Base-by-base conservation (phyloP, 2,888 invertebrate genomes). In the Leptopterna dolabrata region DNA sequence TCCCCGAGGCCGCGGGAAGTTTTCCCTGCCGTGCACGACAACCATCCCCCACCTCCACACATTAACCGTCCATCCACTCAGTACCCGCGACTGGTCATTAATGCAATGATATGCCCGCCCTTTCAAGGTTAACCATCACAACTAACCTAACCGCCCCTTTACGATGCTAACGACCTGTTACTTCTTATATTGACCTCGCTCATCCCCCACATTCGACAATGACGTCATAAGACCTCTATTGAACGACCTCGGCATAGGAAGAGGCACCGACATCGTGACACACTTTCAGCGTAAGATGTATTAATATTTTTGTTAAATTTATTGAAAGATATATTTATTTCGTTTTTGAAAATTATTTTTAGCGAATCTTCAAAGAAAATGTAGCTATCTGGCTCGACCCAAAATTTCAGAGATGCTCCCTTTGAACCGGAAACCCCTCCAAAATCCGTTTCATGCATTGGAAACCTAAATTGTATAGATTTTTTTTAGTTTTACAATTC, bases 91-190 rank as follows among this genome's bases (percentile, higher is more conserved):
- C 43, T 78, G 4, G 78, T 78, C 78, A 78, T 78, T 78, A 78
- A 45, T 45, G 78, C 78, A 76, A 43, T 24, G 41, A 9, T 76
- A 13, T 43, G 16, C 76, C 70, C 76, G 76, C 76, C 76, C 76
- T 36, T 36, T 36, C 73, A 73, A 27, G 30, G 30, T 36, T 73
- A 29, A n/a, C 73, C 73, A 73, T 73, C 73, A 73, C 27, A 29
- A 73, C 73, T 36, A 73, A 76, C 76, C 36, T 41, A 76, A 76
- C 43, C 76, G 41, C n/a, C 41, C 36, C 76, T 36, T 43, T 24
- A 41, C 43, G 76, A 76, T 41, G 41, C 43, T 76, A 76, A 76
- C 76, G 76, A 76, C 76, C 76, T 76, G 76, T 76, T 76, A 76
- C 76, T 76, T 76, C 76, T 36, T 76, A 43, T 76, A 76, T 76